These are phyloP conservation scores for Drosophila azteca DNA, from an alignment of 1,140 invertebrate genomes.

Conservation along the genomic window DNA sequence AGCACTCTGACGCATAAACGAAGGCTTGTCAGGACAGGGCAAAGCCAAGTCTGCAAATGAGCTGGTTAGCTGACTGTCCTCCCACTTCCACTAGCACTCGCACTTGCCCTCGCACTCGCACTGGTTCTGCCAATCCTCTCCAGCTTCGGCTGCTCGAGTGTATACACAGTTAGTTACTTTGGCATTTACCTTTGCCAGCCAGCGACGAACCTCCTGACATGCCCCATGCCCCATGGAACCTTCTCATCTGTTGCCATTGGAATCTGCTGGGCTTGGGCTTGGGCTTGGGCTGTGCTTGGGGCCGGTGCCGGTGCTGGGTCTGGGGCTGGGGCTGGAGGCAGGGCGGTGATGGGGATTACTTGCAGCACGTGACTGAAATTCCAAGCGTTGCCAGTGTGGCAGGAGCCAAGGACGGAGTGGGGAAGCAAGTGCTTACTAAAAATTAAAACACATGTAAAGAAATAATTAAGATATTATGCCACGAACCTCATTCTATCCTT, in stretches of 20 bases:
- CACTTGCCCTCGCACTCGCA: not conserved
- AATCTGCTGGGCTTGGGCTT: constrained; percentile 18
- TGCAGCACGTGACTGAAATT: constrained; percentile 79
- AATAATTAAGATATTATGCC: constrained; percentile 80
- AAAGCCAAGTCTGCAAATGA: constrained; percentile 48
- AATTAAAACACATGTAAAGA: constrained; percentile 81
- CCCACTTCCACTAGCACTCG: not conserved
- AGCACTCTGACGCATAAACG: constrained; percentile 17
- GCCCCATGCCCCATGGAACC: constrained; percentile 23
- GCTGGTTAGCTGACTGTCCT: constrained; percentile 49
- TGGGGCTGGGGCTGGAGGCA: not conserved
- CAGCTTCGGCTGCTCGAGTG: constrained; percentile 24
- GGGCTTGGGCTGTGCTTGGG: constrained; percentile 1
- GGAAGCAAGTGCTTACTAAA: constrained; percentile 67
- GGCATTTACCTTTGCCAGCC: constrained; percentile 65
- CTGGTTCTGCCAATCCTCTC: constrained; percentile 1
- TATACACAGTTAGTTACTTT: constrained; percentile 69
- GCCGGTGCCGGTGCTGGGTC: not conserved
- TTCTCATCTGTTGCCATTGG: constrained; percentile 67
- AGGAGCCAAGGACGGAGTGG: not conserved
- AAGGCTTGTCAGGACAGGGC: too few relatives aligned
- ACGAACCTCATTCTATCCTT: constrained; percentile 28
- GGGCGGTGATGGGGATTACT: constrained; percentile 53
- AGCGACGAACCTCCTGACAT: constrained; percentile 36
- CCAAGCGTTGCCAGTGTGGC: constrained; percentile 31